Conservation (phyloP, 2,797 vertebrate genomes). For the Denticeps clupeoides region DNA sequence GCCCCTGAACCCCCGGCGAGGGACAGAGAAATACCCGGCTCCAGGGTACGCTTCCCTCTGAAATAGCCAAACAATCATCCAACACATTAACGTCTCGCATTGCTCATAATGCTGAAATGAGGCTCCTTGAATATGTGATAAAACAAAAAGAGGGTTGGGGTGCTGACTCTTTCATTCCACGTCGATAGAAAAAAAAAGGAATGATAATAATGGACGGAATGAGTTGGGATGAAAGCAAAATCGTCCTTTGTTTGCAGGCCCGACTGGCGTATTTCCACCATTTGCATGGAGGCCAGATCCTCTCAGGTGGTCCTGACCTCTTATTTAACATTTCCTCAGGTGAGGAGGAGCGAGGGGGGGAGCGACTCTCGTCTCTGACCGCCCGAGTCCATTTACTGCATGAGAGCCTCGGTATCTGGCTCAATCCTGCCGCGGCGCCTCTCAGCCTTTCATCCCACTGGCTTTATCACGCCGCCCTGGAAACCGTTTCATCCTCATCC, state of each 20-base stretch:
- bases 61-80: conserved; percentile 53
- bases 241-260: conserved; percentile 12
- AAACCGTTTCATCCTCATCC: conserved; percentile 3
- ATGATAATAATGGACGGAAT: conserved; percentile 8
- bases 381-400: conserved; percentile 48
- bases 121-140: conserved; percentile 39
- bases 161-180: conserved; percentile 1
- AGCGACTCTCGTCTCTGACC: conserved; percentile 40
- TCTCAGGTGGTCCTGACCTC: conserved; percentile 27
- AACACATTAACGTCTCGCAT: conserved; percentile 55
- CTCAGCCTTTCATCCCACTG: not conserved
- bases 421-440: conserved; percentile 33
- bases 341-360: conserved; percentile 25
- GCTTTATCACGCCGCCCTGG: conserved; percentile 4
- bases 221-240: conserved; percentile 13
- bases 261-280: conserved; percentile 31
- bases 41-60: conserved; percentile 36
- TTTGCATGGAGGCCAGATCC: conserved; percentile 25
- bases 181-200: not conserved
- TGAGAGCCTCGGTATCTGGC: conserved; percentile 46
- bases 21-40: not conserved
- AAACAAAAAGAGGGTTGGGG: conserved; percentile 18
- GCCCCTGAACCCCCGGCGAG: conserved; percentile 1
- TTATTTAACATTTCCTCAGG: conserved; percentile 41
- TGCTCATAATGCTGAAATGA: conserved; percentile 32